A percentile compares a stretch with the other conserved stretches of the same genome.
These are phyloP conservation scores for Hermaeophaga mercurialis DNA, from an alignment of 2,888 invertebrate species.

Conservation along the genomic window DNA sequence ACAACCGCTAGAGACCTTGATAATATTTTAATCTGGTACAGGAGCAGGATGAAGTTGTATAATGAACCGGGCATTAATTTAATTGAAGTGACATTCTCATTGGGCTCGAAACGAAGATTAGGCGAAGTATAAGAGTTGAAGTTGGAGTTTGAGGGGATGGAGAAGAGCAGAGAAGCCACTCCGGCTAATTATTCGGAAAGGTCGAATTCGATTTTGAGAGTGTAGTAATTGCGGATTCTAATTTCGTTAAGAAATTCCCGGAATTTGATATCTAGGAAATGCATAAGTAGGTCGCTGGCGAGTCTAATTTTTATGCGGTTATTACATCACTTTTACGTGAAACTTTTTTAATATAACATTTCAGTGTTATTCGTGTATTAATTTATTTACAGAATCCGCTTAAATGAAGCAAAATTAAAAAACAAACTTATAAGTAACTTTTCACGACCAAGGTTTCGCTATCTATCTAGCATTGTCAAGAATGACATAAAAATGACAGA, in stretches of 20 bases:
- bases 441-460: too few relatives aligned
- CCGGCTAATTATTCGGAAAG: slow-evolving; percentile 9
- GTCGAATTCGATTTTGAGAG: slow-evolving; percentile 9
- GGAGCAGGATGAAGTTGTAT: neutral
- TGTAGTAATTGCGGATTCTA: neutral
- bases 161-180: slow-evolving; percentile 6
- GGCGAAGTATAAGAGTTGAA: slow-evolving; percentile 6
- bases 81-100: slow-evolving; percentile 16
- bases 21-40: slow-evolving; percentile 1
- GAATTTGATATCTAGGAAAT: neutral
- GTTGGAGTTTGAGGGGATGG: neutral
- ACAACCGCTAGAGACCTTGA: neutral
- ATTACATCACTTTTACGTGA: too few relatives aligned
- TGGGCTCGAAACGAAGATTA: slow-evolving; percentile 7
- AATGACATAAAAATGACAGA: too few relatives aligned
- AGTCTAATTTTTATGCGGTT: too few relatives aligned
- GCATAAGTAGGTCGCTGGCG: too few relatives aligned
- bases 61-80: slow-evolving; percentile 10
- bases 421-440: too few relatives aligned
- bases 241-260: neutral
- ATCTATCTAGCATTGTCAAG: too few relatives aligned
- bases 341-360: too few relatives aligned
- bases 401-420: too few relatives aligned
- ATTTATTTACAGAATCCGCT: too few relatives aligned
- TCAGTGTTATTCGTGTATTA: too few relatives aligned